Evolutionary conservation across 2,113 vertebrate genomes (phyloP), one percentile per base, ranked within the genome.

Genomic region (Orcinus orca): DNA sequence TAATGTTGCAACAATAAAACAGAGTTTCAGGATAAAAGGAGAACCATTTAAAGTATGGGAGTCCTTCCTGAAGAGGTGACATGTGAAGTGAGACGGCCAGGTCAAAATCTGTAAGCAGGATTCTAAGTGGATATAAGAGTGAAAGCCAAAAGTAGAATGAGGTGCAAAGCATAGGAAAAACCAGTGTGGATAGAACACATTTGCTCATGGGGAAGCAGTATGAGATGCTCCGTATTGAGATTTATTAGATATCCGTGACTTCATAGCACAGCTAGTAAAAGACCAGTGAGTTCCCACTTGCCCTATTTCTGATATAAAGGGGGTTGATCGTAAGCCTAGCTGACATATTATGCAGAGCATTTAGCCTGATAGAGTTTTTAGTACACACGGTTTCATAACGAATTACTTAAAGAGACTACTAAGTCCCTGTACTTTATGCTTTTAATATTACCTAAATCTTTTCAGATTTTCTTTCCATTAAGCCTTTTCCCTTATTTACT

Each of bases 401-500:
- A 94, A 80, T 95, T 91, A 58, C 44, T 87, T 91, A 76, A 76
- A 36, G 38, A 84, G 90, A 87, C 14, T 91, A 67, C 12, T 93
- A 76, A 58, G 25, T 90, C 15, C 31, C 53, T 81, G 21, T 89
- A 68, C 18, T 98, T 97, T 96, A 96, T 81, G 89, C 62, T 90
- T 97, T 97, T 96, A 97, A 97, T 97, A 96, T 86, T 65, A 74
- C 67, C 29, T 73, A 79, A 74, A 68, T 95, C 10, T 87, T 95
- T 97, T 96, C 76, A 60, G 53, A 79, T 41, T n/a, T 82, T 88
- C 76, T 91, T 95, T 79, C 93, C 96, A 80, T 93, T 94, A 97
- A 95, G 62, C 0, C 6, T 95, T 96, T 95, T 58, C 86, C 33
- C 88, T 97, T 95, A 55, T 58, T 97, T 96, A 55, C 81, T 94